Evolutionary conservation across 2,888 invertebrate species (phyloP).

Genomic region (Amblyjoppa proteus): DNA sequence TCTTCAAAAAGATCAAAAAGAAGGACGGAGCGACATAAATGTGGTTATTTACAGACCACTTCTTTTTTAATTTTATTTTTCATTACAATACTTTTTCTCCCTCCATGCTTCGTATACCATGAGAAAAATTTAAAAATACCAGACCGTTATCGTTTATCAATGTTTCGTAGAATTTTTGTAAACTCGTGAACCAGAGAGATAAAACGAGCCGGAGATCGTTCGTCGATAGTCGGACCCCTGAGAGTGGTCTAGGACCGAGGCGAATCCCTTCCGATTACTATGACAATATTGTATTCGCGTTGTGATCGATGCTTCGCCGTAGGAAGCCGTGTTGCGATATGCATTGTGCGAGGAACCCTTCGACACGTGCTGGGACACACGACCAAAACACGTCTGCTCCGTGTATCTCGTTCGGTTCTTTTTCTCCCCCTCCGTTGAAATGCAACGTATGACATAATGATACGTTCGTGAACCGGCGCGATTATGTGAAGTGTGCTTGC

Average conservation of each 20-base stretch:
- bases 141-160: neutral
- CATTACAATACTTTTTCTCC: neutral
- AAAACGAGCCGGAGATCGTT: neutral
- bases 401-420: constrained; percentile 22
- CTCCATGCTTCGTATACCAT: neutral
- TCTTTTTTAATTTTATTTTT: neutral
- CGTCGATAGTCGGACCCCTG: constrained; percentile 24
- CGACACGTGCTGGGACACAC: constrained; percentile 67
- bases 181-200: constrained; percentile 1
- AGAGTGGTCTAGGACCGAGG: constrained; percentile 39
- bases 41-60: no score
- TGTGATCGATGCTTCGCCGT: constrained; percentile 79
- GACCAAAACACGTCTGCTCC: constrained; percentile 34
- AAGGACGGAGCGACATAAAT: neutral
- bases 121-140: neutral
- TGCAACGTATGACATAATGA: constrained; percentile 27
- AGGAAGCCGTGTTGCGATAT: constrained; percentile 46
- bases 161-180: constrained; percentile 5
- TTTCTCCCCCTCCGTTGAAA: constrained; percentile 35
- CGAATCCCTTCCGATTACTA: constrained; percentile 80
- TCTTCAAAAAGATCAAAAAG: no score
- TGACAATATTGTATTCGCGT: constrained; percentile 80
- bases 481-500: constrained; percentile 23
- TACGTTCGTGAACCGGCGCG: constrained; percentile 12
- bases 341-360: constrained; percentile 49